Evolutionary conservation across 2,113 vertebrate species (phyloP).

Genomic region (Dendrocopos noguchii): DNA sequence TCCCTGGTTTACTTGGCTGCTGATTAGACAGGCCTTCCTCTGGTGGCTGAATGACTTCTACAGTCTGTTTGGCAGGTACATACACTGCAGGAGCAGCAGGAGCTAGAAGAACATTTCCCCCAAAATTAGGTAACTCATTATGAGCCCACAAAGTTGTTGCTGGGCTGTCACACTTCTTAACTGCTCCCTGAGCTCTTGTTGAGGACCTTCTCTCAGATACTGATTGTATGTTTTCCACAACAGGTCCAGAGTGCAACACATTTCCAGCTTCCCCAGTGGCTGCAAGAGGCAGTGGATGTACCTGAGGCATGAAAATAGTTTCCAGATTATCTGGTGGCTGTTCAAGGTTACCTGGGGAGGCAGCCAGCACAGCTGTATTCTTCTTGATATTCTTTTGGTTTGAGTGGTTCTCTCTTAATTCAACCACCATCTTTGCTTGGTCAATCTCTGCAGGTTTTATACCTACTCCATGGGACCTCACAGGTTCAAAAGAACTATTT

Average conservation of each 20-base stretch:
- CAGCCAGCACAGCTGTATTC: neutral
- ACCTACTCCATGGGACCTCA: slow-evolving; percentile 87
- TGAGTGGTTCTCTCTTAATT: slow-evolving; percentile 72
- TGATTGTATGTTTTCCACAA: slow-evolving; percentile 41
- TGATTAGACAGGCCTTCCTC: slow-evolving; percentile 80
- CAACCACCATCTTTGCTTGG: slow-evolving; percentile 87
- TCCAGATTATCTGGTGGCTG: slow-evolving; percentile 97
- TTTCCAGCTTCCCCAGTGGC: slow-evolving; percentile 23
- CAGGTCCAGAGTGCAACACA: slow-evolving; percentile 46
- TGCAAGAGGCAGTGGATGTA: slow-evolving; percentile 54
- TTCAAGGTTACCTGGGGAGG: slow-evolving; percentile 89
- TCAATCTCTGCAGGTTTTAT: slow-evolving; percentile 87
- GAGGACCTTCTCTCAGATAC: slow-evolving; percentile 78
- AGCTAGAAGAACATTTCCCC: slow-evolving; percentile 88
- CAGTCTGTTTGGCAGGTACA: slow-evolving; percentile 78
- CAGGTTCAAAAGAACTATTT: slow-evolving; percentile 96
- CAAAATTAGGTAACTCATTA: slow-evolving; percentile 86
- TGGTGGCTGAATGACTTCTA: slow-evolving; percentile 88
- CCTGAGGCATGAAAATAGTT: slow-evolving; percentile 80
- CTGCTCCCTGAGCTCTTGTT: slow-evolving; percentile 80
- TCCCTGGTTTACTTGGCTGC: slow-evolving; percentile 42
- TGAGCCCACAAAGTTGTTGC: slow-evolving; percentile 96
- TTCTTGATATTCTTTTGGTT: slow-evolving; percentile 39
- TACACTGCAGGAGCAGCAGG: slow-evolving; percentile 90
- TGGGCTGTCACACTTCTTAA: slow-evolving; percentile 91